phyloP scores from a whole-genome alignment of 1,140 invertebrate genomes.

The Archegozetes longisetosus region DNA sequence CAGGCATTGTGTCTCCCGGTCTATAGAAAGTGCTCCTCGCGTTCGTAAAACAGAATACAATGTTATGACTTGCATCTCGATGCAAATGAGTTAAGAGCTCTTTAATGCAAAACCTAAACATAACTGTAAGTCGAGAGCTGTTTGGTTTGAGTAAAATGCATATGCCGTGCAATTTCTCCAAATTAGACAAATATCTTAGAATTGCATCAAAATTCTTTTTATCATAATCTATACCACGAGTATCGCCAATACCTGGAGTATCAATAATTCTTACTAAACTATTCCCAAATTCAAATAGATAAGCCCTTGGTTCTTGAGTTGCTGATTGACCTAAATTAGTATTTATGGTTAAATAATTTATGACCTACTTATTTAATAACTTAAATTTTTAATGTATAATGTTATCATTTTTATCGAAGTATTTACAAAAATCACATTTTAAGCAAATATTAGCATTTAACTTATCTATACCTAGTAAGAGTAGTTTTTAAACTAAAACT shows the following conservation, averaged over 20 bases:
- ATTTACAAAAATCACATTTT: too few species aligned
- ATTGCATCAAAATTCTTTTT: slow-evolving; percentile 24
- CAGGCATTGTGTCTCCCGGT: slow-evolving; percentile 16
- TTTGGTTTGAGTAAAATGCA: slow-evolving; percentile 21
- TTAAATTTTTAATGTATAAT: too few species aligned
- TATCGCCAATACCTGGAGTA: slow-evolving; percentile 26
- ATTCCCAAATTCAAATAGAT: slow-evolving; percentile 14
- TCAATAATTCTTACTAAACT: slow-evolving; percentile 22
- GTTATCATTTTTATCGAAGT: too few species aligned
- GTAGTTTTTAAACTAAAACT: too few species aligned
- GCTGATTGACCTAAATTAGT: slow-evolving; percentile 2
- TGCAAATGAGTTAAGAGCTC: slow-evolving; percentile 22
- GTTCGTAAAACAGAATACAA: slow-evolving; percentile 22
- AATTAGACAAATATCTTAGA: slow-evolving; percentile 13
- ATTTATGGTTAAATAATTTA: too few species aligned
- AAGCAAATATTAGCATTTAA: too few species aligned
- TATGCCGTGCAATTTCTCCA: slow-evolving; percentile 22
- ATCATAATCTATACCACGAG: slow-evolving; percentile 22
- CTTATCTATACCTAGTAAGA: too few species aligned
- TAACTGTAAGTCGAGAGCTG: slow-evolving; percentile 9
- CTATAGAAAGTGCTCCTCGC: slow-evolving; percentile 11
- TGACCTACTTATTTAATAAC: too few species aligned
- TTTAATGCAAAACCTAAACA: slow-evolving; percentile 19
- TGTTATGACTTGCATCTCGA: slow-evolving; percentile 21
- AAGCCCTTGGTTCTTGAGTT: slow-evolving; percentile 11